Evolutionary conservation across 2,113 vertebrate species (phyloP).

Genomic region (Turnix velox): DNA sequence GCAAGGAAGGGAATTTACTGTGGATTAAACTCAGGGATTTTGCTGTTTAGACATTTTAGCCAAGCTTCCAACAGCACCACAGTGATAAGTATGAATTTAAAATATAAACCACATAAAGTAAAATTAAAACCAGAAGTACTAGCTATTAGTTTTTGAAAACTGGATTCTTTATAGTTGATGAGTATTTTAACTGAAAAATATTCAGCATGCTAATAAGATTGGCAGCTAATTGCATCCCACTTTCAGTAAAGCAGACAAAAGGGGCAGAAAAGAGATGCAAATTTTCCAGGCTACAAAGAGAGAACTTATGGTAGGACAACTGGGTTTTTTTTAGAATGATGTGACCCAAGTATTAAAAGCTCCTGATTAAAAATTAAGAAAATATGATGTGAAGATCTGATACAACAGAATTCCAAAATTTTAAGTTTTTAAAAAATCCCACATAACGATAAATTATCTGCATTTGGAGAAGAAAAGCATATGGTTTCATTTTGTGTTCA

Average conservation of each 20-base stretch:
- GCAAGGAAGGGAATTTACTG: background rate
- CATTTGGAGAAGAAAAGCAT: background rate
- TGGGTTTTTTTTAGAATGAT: background rate
- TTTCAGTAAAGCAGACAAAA: background rate
- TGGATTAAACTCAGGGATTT: background rate
- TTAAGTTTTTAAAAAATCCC: background rate
- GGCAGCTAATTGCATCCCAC: background rate
- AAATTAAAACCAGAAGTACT: background rate
- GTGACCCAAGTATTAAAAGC: background rate
- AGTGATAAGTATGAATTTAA: background rate
- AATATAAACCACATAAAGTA: background rate
- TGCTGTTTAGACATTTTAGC: background rate
- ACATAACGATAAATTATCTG: background rate
- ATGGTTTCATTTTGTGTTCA: background rate
- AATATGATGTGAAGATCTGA: background rate
- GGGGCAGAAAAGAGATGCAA: background rate
- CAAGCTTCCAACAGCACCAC: background rate
- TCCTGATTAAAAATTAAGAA: background rate
- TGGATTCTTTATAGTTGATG: background rate
- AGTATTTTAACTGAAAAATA: background rate
- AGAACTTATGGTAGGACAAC: background rate
- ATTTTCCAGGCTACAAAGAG: background rate
- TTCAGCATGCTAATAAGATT: background rate
- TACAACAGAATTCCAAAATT: background rate
- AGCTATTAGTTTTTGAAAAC: background rate